phyloP scores from a whole-genome alignment of 2,113 vertebrate genomes.

The Burhinus bistriatus region DNA sequence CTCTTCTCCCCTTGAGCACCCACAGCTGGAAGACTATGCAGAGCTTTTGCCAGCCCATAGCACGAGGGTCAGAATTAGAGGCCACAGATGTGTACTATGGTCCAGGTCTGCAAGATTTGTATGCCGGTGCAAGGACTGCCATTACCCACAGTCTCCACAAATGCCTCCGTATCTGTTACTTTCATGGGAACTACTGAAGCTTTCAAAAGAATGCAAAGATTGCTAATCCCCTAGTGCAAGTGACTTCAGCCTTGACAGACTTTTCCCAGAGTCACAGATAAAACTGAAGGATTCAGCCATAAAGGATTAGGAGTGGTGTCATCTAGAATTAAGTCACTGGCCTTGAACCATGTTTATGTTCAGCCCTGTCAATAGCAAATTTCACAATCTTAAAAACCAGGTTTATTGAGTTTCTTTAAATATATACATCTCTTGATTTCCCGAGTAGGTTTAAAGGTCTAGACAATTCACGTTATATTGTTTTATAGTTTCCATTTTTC shows the following conservation, averaged over 20 bases:
- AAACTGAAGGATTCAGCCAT: slow-evolving; percentile 21
- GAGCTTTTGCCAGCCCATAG: not conserved
- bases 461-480: not conserved
- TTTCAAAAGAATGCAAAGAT: slow-evolving; percentile 15
- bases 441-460: not conserved
- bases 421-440: not conserved
- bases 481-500: not conserved
- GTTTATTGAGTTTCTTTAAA: not conserved
- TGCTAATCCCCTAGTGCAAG: not conserved
- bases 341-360: not conserved
- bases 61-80: not conserved
- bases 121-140: not conserved
- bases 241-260: slow-evolving; percentile 36
- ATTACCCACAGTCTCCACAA: not conserved
- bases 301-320: slow-evolving; percentile 15
- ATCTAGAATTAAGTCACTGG: not conserved
- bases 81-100: not conserved
- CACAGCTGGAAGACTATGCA: not conserved
- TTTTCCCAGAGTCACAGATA: slow-evolving; percentile 17
- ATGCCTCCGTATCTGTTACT: not conserved
- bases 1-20: not conserved
- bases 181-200: not conserved
- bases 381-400: not conserved
- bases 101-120: not conserved
- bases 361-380: not conserved